Percentiles rank a stretch among this genome's conserved stretches.
Conservation (phyloP, 2,113 vertebrate species). For the Channa maculata region DNA sequence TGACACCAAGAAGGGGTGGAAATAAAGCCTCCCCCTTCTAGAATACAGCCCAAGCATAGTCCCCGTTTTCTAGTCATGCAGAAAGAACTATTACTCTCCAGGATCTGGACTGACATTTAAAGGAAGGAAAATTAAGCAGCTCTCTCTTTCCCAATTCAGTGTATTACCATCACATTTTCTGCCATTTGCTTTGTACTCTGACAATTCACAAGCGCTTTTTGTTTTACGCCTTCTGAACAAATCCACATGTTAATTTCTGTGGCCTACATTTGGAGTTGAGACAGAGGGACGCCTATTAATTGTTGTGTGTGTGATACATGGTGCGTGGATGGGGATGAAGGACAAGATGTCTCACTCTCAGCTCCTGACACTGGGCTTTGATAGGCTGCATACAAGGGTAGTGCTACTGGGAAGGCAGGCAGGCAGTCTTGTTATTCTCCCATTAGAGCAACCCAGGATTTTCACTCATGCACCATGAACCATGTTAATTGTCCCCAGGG, state of each 20-base stretch:
- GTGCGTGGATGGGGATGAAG: slow-evolving; percentile 44
- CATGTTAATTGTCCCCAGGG: slow-evolving; percentile 78
- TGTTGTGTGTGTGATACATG: slow-evolving; percentile 65
- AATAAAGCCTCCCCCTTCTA: slow-evolving; percentile 61
- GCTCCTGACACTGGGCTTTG: slow-evolving; percentile 61
- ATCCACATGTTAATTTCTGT: slow-evolving; percentile 56
- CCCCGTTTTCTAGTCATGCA: slow-evolving; percentile 50
- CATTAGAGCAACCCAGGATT: slow-evolving; percentile 74
- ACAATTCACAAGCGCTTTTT: slow-evolving; percentile 20
- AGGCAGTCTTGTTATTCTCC: slow-evolving; percentile 70
- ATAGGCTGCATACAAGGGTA: slow-evolving; percentile 63
- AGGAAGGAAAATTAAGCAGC: slow-evolving; percentile 29
- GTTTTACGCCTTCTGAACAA: slow-evolving; percentile 46
- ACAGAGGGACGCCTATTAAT: slow-evolving; percentile 57
- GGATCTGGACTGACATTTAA: slow-evolving; percentile 72
- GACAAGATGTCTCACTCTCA: slow-evolving; percentile 58
- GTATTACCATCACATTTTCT: slow-evolving; percentile 25
- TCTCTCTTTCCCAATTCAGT: slow-evolving; percentile 27
- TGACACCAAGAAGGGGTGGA: slow-evolving; percentile 74
- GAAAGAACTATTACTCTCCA: slow-evolving; percentile 43
- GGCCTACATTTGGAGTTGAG: slow-evolving; percentile 32
- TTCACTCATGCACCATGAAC: slow-evolving; percentile 77
- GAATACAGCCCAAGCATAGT: slow-evolving; percentile 60
- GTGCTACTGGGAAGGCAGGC: slow-evolving; percentile 60
- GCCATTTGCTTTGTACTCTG: slow-evolving; percentile 9